phyloP scores from a whole-genome alignment of 2,113 vertebrate genomes.

The Ivindomyrus marchei region DNA sequence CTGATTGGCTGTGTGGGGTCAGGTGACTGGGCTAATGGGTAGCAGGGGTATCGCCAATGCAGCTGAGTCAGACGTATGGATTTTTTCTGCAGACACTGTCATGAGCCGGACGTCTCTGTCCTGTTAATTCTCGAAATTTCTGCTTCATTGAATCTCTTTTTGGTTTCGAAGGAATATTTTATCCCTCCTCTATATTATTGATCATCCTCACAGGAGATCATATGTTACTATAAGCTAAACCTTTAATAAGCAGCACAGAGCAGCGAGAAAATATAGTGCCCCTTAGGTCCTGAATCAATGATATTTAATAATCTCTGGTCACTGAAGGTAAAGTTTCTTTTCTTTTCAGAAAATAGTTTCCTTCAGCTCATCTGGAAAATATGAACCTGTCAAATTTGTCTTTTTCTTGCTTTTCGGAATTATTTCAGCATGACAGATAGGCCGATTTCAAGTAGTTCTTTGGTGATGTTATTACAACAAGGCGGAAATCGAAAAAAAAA shows the following conservation, averaged over 20 bases:
- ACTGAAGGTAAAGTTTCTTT: not conserved
- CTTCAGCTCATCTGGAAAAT: slow-evolving; percentile 29
- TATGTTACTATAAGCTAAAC: not conserved
- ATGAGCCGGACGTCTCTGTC: not conserved
- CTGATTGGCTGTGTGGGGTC: not conserved
- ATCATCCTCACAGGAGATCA: not conserved
- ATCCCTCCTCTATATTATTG: not conserved
- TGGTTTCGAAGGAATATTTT: not conserved
- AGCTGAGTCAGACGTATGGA: not conserved
- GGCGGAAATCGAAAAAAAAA: not conserved
- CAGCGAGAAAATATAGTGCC: not conserved
- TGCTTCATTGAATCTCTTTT: not conserved
- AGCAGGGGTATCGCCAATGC: not conserved
- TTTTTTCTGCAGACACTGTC: not conserved
- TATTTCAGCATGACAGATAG: slow-evolving; percentile 25
- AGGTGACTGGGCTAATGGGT: not conserved
- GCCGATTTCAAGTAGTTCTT: slow-evolving; percentile 10
- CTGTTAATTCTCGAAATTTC: not conserved
- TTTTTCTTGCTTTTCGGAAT: slow-evolving; percentile 24
- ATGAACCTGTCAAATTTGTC: slow-evolving; percentile 18
- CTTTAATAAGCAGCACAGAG: not conserved
- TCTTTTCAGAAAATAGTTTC: slow-evolving; percentile 10
- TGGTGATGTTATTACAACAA: slow-evolving; percentile 27
- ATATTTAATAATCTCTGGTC: not conserved
- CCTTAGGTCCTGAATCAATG: not conserved